Evolutionary conservation across 30 jellyfish, hydroid and myxozoan genomes (phyloP), one percentile per base, ranked within the genome.

Genomic region (Aurelia sp.): DNA sequence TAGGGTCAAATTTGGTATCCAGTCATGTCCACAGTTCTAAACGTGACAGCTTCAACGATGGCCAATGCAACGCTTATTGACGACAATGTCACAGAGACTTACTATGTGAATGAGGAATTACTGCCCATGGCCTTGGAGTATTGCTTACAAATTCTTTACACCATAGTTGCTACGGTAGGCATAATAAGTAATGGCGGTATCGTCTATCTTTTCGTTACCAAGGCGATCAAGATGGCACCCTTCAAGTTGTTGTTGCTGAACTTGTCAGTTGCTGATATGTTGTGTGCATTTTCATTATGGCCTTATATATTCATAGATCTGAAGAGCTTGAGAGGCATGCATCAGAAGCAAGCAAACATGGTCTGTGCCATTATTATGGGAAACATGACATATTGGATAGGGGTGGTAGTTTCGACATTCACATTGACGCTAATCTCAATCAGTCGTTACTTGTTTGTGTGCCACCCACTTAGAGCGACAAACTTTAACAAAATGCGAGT

Each of bases 381-480:
- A 13, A n/a, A 59, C 4, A 59, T 59, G 69, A 59, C 69, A 12
- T 59, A 59, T 59, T 59, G 69, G 69, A 59, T 59, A 18, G 23
- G 33, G 11, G 69, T 21, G 37, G 69, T 21, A 1, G 69, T 21
- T 18, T 59, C 69, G 33, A n/a, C 33, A 5, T n/a, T 21, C 4
- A 59, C 69, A 12, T 13, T 59, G 69, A 18, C 33, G 33, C 33
- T 59, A 9, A 59, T 59, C 69, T 59, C 69, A 18, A 21, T 59
- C 69, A 59, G 69, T 59, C 69, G 69, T 18, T 59, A 59, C 69
- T 18, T 59, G 69, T 7, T 21, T 59, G 69, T 59, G 69, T 59
- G 69, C 16, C 69, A 13, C 13, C 33, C 69, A 59, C 23, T n/a
- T 13, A 59, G 16, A 7, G 69, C 69, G 23, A 59, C 23, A 10